These are phyloP conservation scores for Lumbricus terrestris DNA, from an alignment of 2,888 invertebrate genomes.

Conservation along the genomic window DNA sequence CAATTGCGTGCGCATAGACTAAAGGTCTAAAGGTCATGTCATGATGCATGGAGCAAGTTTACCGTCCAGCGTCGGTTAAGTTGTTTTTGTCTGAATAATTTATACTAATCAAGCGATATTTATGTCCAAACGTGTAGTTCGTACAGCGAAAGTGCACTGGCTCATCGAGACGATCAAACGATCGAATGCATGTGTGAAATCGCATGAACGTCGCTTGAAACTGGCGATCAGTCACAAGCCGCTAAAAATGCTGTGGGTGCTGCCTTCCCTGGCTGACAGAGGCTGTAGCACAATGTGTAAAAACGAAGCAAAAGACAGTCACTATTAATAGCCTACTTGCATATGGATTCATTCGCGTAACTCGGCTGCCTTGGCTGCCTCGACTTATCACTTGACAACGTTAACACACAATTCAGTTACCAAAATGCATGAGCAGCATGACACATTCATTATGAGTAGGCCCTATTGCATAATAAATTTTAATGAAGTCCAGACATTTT, in stretches of 20 bases:
- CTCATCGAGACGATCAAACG: background rate
- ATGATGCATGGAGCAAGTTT: background rate
- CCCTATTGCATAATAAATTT: too few relatives aligned
- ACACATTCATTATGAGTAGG: too few relatives aligned
- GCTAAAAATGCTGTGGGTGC: background rate
- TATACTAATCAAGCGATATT: background rate
- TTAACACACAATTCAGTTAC: too few relatives aligned
- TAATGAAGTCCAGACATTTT: too few relatives aligned
- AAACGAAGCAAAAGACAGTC: too few relatives aligned
- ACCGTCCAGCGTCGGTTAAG: background rate
- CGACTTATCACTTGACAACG: too few relatives aligned
- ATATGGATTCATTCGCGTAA: too few relatives aligned
- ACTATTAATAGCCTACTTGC: too few relatives aligned
- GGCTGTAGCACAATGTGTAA: too few relatives aligned
- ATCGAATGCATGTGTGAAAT: too few relatives aligned
- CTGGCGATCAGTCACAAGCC: background rate
- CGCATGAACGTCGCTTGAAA: background rate
- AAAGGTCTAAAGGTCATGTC: background rate
- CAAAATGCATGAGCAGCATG: too few relatives aligned
- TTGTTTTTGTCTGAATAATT: constrained; percentile 3
- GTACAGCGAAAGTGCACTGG: background rate
- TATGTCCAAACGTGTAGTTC: background rate
- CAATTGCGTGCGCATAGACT: background rate
- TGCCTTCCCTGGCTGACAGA: background rate
- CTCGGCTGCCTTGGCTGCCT: too few relatives aligned